Evolutionary conservation across 2,888 invertebrate species (phyloP).

Genomic region (Nematopogon swammerdamellus): DNA sequence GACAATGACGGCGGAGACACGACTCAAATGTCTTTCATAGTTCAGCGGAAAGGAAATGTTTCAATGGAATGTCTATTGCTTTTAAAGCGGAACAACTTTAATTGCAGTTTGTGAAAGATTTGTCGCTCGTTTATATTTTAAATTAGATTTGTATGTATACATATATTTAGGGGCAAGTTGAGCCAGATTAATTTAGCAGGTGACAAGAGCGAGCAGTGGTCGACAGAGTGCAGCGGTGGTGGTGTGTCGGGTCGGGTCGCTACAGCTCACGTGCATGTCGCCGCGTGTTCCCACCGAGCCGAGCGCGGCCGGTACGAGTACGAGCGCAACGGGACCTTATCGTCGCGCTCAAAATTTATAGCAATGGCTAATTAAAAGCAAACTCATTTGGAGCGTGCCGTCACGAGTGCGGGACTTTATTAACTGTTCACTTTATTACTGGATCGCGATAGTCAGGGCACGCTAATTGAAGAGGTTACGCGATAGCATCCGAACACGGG

Average conservation of each 20-base stretch:
- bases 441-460: conserved; percentile 25
- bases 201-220: neutral
- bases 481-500: conserved; percentile 33
- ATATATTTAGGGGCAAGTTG: too few relatives aligned
- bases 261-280: neutral
- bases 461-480: conserved; percentile 39
- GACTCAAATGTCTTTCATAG: too few relatives aligned
- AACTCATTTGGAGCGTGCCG: conserved; percentile 33
- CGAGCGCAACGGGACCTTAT: conserved; percentile 42
- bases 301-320: conserved; percentile 22
- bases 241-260: neutral
- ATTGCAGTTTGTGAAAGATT: too few relatives aligned
- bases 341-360: conserved; percentile 46
- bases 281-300: conserved; percentile 4
- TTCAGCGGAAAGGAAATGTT: too few relatives aligned
- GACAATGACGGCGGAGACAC: too few relatives aligned
- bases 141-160: too few relatives aligned
- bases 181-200: too few relatives aligned
- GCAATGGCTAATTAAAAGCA: conserved; percentile 47
- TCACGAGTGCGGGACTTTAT: conserved; percentile 31
- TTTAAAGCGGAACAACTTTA: too few relatives aligned
- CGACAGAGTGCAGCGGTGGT: neutral
- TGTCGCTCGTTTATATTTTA: too few relatives aligned
- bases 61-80: too few relatives aligned
- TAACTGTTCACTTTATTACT: conserved; percentile 29